These are phyloP conservation scores for Acanthurus tractus DNA, from an alignment of 2,797 vertebrate species.

Conservation along the genomic window DNA sequence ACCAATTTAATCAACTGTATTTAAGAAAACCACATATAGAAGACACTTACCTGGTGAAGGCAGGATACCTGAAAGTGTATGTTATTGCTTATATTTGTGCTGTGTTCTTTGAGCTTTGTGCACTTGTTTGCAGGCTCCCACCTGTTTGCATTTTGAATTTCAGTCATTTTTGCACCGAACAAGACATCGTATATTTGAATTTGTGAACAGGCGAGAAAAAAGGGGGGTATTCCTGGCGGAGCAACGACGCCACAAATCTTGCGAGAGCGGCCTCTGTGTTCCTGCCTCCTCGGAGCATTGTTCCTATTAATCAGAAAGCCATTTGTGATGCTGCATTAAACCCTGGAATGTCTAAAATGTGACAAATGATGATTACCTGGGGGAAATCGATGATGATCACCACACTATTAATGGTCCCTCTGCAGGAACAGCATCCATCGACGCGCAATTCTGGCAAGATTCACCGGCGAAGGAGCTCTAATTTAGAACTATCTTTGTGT, in stretches of 20 bases:
- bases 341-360: slow-evolving; percentile 75
- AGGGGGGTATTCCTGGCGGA: slow-evolving; percentile 20
- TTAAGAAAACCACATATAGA: not conserved
- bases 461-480: slow-evolving; percentile 50
- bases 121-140: not conserved
- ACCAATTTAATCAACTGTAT: not conserved
- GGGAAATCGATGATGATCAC: slow-evolving; percentile 81
- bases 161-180: too few relatives aligned
- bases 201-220: slow-evolving; percentile 10
- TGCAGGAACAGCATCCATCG: slow-evolving; percentile 68
- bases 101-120: not conserved
- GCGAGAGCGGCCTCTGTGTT: slow-evolving; percentile 53
- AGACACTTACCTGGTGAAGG: not conserved
- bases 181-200: slow-evolving; percentile 35
- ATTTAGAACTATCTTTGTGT: slow-evolving; percentile 68
- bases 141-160: not conserved
- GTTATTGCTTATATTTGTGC: too few relatives aligned
- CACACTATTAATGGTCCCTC: slow-evolving; percentile 75
- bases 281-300: slow-evolving; percentile 65
- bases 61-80: too few relatives aligned
- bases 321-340: slow-evolving; percentile 83
- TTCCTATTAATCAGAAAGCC: slow-evolving; percentile 83
- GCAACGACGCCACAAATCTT: slow-evolving; percentile 48
- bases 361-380: slow-evolving; percentile 82
- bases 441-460: slow-evolving; percentile 52